Evolutionary conservation across 2,113 vertebrate genomes (phyloP).

Genomic region (Murina feae): DNA sequence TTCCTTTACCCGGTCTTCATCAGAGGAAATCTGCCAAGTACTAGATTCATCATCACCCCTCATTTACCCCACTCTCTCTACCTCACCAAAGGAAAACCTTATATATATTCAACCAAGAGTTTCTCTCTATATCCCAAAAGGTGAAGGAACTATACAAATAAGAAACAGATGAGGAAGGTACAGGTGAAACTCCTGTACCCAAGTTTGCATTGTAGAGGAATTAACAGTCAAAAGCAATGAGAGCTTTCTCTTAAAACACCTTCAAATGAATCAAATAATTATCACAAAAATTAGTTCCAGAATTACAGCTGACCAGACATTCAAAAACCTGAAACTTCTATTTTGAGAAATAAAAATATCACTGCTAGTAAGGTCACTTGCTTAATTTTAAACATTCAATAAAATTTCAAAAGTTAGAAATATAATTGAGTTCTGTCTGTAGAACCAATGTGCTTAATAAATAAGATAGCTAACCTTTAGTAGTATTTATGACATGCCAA

Average conservation of each 20-base stretch:
- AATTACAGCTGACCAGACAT: neutral
- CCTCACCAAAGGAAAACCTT: neutral
- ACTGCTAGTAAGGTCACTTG: neutral
- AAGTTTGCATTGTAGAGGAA: neutral
- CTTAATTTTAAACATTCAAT: slow-evolving; percentile 2
- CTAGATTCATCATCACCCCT: neutral
- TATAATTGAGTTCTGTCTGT: neutral
- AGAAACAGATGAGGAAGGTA: neutral
- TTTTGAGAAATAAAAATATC: neutral
- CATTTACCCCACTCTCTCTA: neutral
- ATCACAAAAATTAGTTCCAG: neutral
- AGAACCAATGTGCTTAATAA: neutral
- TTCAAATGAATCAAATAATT: neutral
- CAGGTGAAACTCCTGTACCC: neutral
- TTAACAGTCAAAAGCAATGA: neutral
- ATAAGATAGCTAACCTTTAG: neutral
- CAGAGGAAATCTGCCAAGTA: neutral
- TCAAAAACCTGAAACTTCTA: neutral
- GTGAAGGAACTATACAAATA: neutral
- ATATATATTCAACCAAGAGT: neutral
- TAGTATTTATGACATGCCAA: neutral
- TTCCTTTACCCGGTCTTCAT: neutral
- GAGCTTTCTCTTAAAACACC: slow-evolving; percentile 28
- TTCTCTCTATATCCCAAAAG: neutral
- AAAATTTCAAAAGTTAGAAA: neutral